Evolutionary conservation across 2,888 invertebrate species (phyloP), one percentile per base, ranked within the genome.

Genomic region (Drosophila subsilvestris): DNA sequence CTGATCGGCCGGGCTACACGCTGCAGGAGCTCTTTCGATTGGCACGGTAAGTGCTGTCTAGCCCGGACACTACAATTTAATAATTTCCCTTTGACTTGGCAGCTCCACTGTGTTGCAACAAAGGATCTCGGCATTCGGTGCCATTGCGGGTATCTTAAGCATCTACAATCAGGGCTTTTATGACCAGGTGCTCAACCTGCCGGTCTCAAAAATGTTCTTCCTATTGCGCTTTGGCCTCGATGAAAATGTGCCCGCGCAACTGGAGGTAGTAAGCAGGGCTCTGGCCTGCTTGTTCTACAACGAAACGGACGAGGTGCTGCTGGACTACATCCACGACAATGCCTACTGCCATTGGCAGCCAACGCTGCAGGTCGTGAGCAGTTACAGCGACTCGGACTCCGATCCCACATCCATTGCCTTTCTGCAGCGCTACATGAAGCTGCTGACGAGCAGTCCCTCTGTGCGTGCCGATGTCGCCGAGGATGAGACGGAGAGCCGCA

Each of bases 1-100:
- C 98, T 8, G 96, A 95, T 71, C 93, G 97, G 70, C 97, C 98
- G 2, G 98, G 98, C 0, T 99, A 98, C 91, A 95, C 97, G 0
- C 91, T 99, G 12, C 96, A 96, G 78, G 99, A 99, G 92, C 91
- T 98, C 0, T 95, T 98, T 82, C 95, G 96, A 73, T 92, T 98
- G 1, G 95, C 95, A 37, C 93, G 95, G 86, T 93, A 80, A 10
- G 20, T 27, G 3, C 1, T 0, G 5, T 0, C 8, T 18, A 0
- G 0, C 0, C 2, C 14, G 9, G 6, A 14, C 6, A 9, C 3
- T n/a, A n/a, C n/a, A n/a, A n/a, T n/a, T 14, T 7, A 1, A 5
- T 37, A 20, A 22, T 20, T 1, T 14, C 6, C 7, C 7, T 14
- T 12, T 1, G 3, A 0, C 4, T 1, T 59, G 88, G 1, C 69